Evolutionary conservation across 2,113 vertebrate species (phyloP), one percentile per base, ranked within the genome.

Genomic region (Rhinolophus sinicus): DNA sequence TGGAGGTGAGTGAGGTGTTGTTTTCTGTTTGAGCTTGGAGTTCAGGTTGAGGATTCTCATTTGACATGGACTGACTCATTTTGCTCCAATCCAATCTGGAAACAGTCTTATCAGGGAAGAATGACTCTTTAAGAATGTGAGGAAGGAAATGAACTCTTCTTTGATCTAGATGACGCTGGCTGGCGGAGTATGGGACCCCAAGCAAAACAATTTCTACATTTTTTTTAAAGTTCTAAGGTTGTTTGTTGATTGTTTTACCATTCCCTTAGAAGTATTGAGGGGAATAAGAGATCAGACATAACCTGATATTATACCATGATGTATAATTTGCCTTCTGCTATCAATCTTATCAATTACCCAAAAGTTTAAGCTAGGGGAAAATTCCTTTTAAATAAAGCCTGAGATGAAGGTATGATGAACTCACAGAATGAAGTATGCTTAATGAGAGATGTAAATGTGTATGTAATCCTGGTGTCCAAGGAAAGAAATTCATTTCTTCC

Each of bases 371-470:
- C 35, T 85, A 16, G 8, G 6, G 40, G 24, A 50, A 96, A 94
- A 40, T 64, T 30, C 22, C 40, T 92, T 96, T 70, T 87, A 92
- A 72, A n/a, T 88, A 78, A 90, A 83, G 38, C 24, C 44, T 33
- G 13, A 50, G 58, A 47, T 73, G 19, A 24, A 35, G 7, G 2
- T 1, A 80, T n/a, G 54, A 10, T 65, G 33, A 65, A 10, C 4
- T 56, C n/a, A 35, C 24, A 87, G 70, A 88, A 56, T 85, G 30
- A 70, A 70, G 50, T 80, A 73, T 22, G 1, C 7, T 21, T 38
- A 93, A 64, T 60, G 18, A 56, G 35, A 93, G 24, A 93, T 50
- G 38, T 72, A 67, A 81, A 81, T 2, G 26, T 86, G 62, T 33
- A 3, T 62, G 11, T 56, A 47, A 84, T 76, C 54, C 28, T 65